Conservation (phyloP, 2,113 vertebrate genomes). For the Seriola aureovittata region DNA sequence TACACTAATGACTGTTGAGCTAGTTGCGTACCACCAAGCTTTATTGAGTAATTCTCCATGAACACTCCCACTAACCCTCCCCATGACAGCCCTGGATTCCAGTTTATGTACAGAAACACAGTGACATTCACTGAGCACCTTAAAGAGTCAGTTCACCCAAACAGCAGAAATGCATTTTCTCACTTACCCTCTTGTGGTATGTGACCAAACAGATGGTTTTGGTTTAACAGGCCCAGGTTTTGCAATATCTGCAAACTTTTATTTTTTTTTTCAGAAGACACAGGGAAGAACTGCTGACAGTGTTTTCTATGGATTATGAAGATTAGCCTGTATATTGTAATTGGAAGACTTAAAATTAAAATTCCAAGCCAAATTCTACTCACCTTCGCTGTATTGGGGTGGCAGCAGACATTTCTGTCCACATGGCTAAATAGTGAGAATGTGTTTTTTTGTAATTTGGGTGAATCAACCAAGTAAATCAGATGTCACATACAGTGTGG, state of each 20-base stretch:
- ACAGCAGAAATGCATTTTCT: background rate
- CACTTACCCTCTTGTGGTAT: background rate
- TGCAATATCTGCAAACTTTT: no score
- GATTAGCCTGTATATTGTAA: background rate
- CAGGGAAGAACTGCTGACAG: background rate
- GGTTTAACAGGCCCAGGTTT: background rate
- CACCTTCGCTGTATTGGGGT: no score
- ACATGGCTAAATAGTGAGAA: background rate
- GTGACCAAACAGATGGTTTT: background rate
- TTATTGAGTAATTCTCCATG: constrained; percentile 67
- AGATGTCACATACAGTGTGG: background rate
- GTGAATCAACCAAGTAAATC: background rate
- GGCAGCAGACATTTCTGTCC: background rate
- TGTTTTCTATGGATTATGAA: background rate
- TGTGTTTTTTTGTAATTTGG: background rate
- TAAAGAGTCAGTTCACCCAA: background rate
- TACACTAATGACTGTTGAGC: constrained; percentile 69
- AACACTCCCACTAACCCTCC: constrained; percentile 30
- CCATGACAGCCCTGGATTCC: background rate
- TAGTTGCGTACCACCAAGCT: constrained; percentile 23
- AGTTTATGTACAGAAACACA: background rate
- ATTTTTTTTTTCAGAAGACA: background rate
- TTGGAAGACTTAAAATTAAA: background rate
- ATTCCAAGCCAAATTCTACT: background rate
- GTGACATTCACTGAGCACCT: background rate